These are phyloP conservation scores for Pyrocephalus nanus DNA, from an alignment of 2,797 vertebrate genomes.

Conservation along the genomic window DNA sequence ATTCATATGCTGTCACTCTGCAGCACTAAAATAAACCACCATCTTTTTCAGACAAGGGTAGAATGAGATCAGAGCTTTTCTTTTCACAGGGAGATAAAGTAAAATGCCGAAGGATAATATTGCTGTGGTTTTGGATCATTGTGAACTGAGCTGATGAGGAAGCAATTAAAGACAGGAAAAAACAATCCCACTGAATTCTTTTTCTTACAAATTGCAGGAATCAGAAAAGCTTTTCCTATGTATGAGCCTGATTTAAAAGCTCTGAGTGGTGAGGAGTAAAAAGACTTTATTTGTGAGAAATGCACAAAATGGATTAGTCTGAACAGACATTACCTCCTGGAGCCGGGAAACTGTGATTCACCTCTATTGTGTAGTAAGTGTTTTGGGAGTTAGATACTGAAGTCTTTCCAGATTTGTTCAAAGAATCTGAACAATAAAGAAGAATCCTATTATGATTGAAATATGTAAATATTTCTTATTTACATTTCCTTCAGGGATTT, in stretches of 20 bases:
- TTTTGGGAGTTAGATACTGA: not conserved
- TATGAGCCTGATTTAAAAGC: not conserved
- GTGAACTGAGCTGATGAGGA: conserved; percentile 45
- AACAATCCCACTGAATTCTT: conserved; percentile 6
- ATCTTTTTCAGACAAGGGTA: conserved; percentile 29
- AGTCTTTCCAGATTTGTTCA: not conserved
- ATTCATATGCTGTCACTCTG: conserved; percentile 24
- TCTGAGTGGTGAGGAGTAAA: not conserved
- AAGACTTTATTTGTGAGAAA: not conserved
- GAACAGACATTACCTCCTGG: not conserved
- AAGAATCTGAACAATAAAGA: not conserved
- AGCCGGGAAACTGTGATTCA: not conserved
- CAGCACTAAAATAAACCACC: not conserved
- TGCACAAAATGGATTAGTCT: not conserved
- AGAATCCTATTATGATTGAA: not conserved
- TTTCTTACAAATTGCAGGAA: conserved; percentile 34
- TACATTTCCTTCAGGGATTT: not conserved
- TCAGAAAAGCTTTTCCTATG: conserved; percentile 37
- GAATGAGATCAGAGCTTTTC: conserved; percentile 34
- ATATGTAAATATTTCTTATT: conserved; percentile 33
- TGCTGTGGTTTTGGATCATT: not conserved
- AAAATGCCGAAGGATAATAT: conserved; percentile 10
- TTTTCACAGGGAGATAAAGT: conserved; percentile 7
- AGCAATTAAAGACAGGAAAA: conserved; percentile 68
- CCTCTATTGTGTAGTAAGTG: not conserved